Conservation (phyloP, 2,888 invertebrate species). For the Orthonychiurus folsomi region DNA sequence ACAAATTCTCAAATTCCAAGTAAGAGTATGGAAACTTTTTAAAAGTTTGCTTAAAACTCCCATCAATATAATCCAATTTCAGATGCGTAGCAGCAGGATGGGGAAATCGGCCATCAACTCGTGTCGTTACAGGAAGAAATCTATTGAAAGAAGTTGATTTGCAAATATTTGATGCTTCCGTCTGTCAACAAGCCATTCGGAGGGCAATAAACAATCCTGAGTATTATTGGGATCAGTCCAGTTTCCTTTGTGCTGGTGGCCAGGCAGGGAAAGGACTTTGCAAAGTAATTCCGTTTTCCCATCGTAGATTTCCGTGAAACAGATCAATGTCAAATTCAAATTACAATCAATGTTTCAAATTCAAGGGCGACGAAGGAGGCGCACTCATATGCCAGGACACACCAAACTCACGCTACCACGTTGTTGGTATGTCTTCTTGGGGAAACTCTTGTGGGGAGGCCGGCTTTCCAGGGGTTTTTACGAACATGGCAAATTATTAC, state of each 20-base stretch:
- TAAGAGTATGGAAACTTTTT: constrained; percentile 11
- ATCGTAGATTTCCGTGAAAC: no score
- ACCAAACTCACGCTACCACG: constrained; percentile 30
- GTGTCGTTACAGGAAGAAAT: constrained; percentile 23
- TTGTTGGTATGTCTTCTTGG: constrained; percentile 37
- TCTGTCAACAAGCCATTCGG: constrained; percentile 35
- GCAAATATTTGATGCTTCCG: constrained; percentile 27
- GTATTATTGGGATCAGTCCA: constrained; percentile 33
- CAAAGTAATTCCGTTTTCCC: constrained; percentile 31
- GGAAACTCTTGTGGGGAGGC: constrained; percentile 36
- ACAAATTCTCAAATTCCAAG: constrained; percentile 31
- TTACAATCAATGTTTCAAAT: constrained; percentile 6
- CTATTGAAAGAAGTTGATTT: constrained; percentile 39
- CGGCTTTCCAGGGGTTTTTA: constrained; percentile 37
- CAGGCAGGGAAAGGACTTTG: constrained; percentile 38
- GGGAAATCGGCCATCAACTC: constrained; percentile 32
- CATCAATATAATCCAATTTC: not conserved
- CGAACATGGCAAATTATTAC: constrained; percentile 36
- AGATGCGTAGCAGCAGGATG: constrained; percentile 38
- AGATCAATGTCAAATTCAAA: no score
- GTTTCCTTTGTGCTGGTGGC: constrained; percentile 39
- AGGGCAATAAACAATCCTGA: constrained; percentile 32
- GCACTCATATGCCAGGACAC: constrained; percentile 37
- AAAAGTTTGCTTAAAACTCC: constrained; percentile 1
- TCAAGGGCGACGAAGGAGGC: constrained; percentile 39